phyloP scores from a whole-genome alignment of 2,888 invertebrate genomes.

The Tortrix viridana region DNA sequence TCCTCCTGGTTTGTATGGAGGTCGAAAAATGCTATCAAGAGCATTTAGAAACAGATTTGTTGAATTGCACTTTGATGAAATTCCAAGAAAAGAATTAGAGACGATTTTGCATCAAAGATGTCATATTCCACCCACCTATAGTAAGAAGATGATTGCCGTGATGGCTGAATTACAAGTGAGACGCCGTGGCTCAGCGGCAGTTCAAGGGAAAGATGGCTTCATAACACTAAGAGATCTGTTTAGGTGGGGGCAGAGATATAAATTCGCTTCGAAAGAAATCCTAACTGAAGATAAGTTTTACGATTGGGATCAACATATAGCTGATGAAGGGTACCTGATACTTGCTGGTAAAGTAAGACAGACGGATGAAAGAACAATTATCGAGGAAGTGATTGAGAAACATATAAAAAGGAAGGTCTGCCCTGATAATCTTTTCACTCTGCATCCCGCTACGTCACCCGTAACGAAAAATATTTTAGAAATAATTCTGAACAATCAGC shows the following conservation, averaged over 20 bases:
- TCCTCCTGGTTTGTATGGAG: slow-evolving; percentile 98
- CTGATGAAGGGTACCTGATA: slow-evolving; percentile 97
- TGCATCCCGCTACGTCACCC: slow-evolving; percentile 87
- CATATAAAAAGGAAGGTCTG: slow-evolving; percentile 91
- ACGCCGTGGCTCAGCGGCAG: slow-evolving; percentile 93
- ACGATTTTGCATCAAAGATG: slow-evolving; percentile 95
- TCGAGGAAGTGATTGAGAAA: slow-evolving; percentile 90
- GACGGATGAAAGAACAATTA: slow-evolving; percentile 91
- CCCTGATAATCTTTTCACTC: slow-evolving; percentile 88
- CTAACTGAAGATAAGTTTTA: slow-evolving; percentile 86
- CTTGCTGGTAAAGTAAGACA: slow-evolving; percentile 96
- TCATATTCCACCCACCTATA: slow-evolving; percentile 93
- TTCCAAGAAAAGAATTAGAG: slow-evolving; percentile 94
- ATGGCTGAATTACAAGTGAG: slow-evolving; percentile 95
- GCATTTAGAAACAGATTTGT: slow-evolving; percentile 99
- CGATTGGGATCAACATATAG: slow-evolving; percentile 98
- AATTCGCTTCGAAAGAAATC: slow-evolving; percentile 86
- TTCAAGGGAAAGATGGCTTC: slow-evolving; percentile 95
- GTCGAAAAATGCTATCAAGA: slow-evolving; percentile 96
- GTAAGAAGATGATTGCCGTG: slow-evolving; percentile 94
- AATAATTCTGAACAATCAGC: slow-evolving; percentile 82
- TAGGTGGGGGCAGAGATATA: slow-evolving; percentile 98
- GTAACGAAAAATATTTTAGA: slow-evolving; percentile 90
- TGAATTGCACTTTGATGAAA: slow-evolving; percentile 98
- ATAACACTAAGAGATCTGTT: slow-evolving; percentile 98